These are phyloP conservation scores for Leucopsar rothschildi DNA, from an alignment of 2,113 vertebrate species.

Conservation along the genomic window DNA sequence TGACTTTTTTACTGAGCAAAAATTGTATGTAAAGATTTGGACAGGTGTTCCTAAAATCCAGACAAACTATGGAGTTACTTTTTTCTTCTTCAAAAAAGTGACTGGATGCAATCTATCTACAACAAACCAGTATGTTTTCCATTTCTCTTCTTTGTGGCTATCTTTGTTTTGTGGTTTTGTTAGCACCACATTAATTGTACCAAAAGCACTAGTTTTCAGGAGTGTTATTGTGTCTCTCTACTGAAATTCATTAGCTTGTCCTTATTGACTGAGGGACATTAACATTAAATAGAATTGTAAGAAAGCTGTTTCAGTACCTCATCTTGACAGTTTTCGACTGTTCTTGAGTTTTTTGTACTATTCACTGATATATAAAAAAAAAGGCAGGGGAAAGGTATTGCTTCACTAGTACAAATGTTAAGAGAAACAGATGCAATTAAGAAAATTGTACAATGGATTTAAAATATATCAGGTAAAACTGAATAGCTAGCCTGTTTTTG, in stretches of 20 bases:
- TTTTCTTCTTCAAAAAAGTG: not conserved
- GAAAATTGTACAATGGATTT: not conserved
- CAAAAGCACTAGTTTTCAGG: not conserved
- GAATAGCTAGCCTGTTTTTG: not conserved
- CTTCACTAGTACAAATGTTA: not conserved
- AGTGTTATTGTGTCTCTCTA: not conserved
- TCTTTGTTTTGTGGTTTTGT: not conserved
- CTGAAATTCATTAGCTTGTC: not conserved
- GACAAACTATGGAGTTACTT: not conserved
- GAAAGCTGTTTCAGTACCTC: not conserved
- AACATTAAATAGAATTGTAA: not conserved
- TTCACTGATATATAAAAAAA: not conserved
- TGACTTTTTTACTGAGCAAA: not conserved
- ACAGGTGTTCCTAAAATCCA: not conserved
- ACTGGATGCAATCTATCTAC: not conserved
- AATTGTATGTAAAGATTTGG: not conserved
- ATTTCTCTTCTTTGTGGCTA: not conserved
- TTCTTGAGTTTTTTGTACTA: not conserved
- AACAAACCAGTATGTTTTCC: not conserved
- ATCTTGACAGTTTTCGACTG: not conserved
- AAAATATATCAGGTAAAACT: not conserved
- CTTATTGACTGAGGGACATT: not conserved
- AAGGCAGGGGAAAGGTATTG: not conserved
- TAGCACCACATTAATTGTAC: not conserved
- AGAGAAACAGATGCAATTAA: not conserved